Percentiles rank a stretch among this genome's conserved stretches.
phyloP scores from a whole-genome alignment of 2,113 vertebrate genomes.

The Cephalopterus ornatus region DNA sequence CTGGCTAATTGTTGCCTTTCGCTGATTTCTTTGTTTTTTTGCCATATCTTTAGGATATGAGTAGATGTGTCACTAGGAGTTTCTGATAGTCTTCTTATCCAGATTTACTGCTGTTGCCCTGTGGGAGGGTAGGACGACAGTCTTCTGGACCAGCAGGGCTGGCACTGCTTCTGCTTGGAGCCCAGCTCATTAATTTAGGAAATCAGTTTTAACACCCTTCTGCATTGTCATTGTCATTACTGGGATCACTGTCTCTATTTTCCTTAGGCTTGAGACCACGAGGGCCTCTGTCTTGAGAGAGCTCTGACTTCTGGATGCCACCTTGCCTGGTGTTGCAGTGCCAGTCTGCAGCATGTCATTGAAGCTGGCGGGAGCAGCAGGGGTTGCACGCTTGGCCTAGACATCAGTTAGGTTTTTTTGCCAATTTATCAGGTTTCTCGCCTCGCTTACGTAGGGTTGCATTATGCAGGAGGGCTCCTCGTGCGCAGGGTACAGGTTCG shows the following conservation, averaged over 20 bases:
- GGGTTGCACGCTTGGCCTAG: neutral
- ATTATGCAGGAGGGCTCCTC: neutral
- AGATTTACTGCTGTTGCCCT: neutral
- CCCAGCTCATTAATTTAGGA: neutral
- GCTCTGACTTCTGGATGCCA: neutral
- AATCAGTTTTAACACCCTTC: neutral
- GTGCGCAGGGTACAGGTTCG: rapidly evolving
- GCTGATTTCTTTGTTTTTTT: neutral
- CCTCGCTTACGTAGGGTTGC: neutral
- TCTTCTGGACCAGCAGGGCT: neutral
- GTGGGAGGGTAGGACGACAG: neutral
- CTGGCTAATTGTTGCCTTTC: neutral
- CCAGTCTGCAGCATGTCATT: rapidly evolving
- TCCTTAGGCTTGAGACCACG: neutral
- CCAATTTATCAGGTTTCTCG: neutral
- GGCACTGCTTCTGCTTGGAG: neutral
- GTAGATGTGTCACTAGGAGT: neutral
- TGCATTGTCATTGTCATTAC: rapidly evolving
- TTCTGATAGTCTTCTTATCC: neutral
- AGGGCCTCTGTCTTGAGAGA: neutral
- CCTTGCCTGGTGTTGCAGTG: rapidly evolving
- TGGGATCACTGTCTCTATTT: neutral
- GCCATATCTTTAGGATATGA: neutral
- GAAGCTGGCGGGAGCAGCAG: neutral
- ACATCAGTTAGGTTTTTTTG: rapidly evolving